Evolutionary conservation across 2,888 invertebrate genomes (phyloP).

Genomic region (Phlogophora meticulosa): DNA sequence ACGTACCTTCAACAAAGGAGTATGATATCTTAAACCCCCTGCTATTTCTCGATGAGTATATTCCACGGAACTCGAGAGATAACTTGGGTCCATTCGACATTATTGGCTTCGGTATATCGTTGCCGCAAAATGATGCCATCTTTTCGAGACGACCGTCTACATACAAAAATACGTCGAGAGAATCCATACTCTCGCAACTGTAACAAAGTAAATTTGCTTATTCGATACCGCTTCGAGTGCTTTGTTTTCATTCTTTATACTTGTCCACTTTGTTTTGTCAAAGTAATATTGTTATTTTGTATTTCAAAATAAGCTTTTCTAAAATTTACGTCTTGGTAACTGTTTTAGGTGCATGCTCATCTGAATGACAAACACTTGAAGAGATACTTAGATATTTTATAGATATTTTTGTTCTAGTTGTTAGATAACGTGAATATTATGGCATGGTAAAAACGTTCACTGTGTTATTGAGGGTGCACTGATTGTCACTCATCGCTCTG

Average conservation of each 20-base stretch:
- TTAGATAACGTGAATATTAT: too few species aligned
- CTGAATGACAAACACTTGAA: not conserved
- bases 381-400: too few species aligned
- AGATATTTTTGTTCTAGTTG: too few species aligned
- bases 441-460: not conserved
- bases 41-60: slow-evolving; percentile 94
- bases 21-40: slow-evolving; percentile 97
- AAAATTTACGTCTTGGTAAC: not conserved
- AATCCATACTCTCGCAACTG: slow-evolving; percentile 95
- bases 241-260: slow-evolving; percentile 54
- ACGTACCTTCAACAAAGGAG: slow-evolving; percentile 96
- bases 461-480: too few species aligned
- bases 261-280: slow-evolving; percentile 46
- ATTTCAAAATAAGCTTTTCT: slow-evolving; percentile 7
- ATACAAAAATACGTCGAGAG: slow-evolving; percentile 95
- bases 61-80: slow-evolving; percentile 96
- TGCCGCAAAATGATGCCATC: slow-evolving; percentile 97
- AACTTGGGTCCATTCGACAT: slow-evolving; percentile 98
- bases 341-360: not conserved
- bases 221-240: slow-evolving; percentile 58
- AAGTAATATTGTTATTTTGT: slow-evolving; percentile 27
- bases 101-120: slow-evolving; percentile 95
- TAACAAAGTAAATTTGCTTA: slow-evolving; percentile 77
- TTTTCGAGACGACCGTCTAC: slow-evolving; percentile 96
- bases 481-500: too few species aligned